Evolutionary conservation across 2,888 invertebrate species (phyloP), one percentile per base, ranked within the genome.

Genomic region (Byasa hedistus): DNA sequence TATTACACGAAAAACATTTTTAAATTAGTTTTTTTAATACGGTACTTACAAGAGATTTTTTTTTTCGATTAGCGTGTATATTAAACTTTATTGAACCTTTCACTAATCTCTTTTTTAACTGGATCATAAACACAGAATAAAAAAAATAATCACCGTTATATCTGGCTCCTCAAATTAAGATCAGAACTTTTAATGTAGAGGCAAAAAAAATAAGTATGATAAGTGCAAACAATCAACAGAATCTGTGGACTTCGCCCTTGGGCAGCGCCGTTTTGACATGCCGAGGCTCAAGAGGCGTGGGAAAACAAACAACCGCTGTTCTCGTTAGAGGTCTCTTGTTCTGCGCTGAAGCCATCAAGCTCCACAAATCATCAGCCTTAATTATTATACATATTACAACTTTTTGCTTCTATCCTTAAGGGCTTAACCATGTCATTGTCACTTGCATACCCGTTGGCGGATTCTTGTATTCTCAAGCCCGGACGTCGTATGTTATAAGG

Each of bases 271-370:
- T 77, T 75, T 75, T 62, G 75, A 72, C 76, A 77, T 76, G 77
- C 78, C 79, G 79, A 75, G 76, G 73, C 73, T 80, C 78, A 79
- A 83, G 83, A 81, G 81, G 74, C 86, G 86, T 89, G 88, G 82
- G 88, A 89, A 88, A 82, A 84, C 81, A 87, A 87, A 87, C 85
- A 86, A 80, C 78, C 78, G 76, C 72, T 75, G 78, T 77, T 79
- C 84, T 86, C 80, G 83, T 83, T 87, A 86, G 80, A 81, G 71
- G 76, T 74, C 82, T 83, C 85, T 84, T 82, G 81, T 85, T 75
- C 76, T 76, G 72, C 72, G 74, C 75, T 71, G 74, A 75, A 77
- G 72, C 75, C 74, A 72, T 74, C 71, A 75, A 76, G 75, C 79
- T 21, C 23, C 48, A 55, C 59, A 17, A 32, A 51, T 56, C 32